Evolutionary conservation across 2,888 invertebrate species (phyloP).

Genomic region (Epistrophe grossulariae): DNA sequence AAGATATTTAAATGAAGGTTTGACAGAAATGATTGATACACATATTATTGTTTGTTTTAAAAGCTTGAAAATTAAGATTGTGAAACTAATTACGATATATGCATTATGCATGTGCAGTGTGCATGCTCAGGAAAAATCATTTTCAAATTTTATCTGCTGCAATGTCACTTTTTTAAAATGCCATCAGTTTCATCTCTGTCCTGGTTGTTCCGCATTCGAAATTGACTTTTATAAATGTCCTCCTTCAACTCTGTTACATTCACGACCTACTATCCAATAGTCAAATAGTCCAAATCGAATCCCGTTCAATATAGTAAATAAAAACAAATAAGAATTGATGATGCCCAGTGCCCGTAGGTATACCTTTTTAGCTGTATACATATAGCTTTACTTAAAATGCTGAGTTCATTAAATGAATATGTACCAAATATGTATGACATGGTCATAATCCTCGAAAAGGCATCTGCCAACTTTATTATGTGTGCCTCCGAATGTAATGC

Average conservation of each 20-base stretch:
- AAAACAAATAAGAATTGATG: conserved; percentile 20
- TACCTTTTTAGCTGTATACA: not conserved
- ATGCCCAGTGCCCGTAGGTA: conserved; percentile 30
- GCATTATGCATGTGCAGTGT: not conserved
- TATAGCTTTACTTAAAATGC: conserved; percentile 26
- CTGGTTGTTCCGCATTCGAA: conserved; percentile 50
- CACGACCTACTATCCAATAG: conserved; percentile 62
- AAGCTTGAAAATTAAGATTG: not conserved
- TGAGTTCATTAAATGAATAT: conserved; percentile 76
- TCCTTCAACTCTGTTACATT: conserved; percentile 48
- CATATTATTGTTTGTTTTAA: too few species aligned
- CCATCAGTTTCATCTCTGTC: conserved; percentile 66
- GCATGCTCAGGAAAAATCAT: not conserved
- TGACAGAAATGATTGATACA: too few species aligned
- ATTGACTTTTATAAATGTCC: conserved; percentile 63
- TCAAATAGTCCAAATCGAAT: conserved; percentile 40
- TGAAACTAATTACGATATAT: not conserved
- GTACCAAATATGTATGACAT: conserved; percentile 75
- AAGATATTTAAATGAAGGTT: too few species aligned
- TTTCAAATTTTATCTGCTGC: conserved; percentile 2
- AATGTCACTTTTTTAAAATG: conserved; percentile 66
- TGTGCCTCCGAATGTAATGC: conserved; percentile 53
- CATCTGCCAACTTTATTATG: conserved; percentile 76
- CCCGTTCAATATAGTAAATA: conserved; percentile 7
- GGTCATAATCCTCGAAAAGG: conserved; percentile 75